These are phyloP conservation scores for Rhinopomastus cyanomelas DNA, from an alignment of 2,113 vertebrate species.

Conservation along the genomic window DNA sequence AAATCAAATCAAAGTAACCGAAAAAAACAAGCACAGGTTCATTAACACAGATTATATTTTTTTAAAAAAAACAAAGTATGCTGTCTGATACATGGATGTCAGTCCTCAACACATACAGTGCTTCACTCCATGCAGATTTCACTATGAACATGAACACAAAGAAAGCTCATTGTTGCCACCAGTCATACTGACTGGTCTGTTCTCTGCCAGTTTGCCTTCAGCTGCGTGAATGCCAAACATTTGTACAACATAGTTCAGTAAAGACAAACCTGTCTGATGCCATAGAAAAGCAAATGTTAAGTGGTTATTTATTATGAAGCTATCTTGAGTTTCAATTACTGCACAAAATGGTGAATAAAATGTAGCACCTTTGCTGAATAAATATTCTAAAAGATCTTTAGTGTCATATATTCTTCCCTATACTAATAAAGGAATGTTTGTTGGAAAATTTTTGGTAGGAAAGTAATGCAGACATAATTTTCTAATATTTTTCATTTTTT, in stretches of 20 bases:
- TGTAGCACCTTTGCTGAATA: not conserved
- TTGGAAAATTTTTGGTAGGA: not conserved
- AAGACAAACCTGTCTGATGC: not conserved
- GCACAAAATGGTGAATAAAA: not conserved
- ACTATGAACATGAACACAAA: not conserved
- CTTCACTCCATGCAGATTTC: not conserved
- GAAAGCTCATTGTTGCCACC: not conserved
- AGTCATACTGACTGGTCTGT: not conserved
- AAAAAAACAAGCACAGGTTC: not conserved
- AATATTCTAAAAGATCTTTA: not conserved
- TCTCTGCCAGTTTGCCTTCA: not conserved
- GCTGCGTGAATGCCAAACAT: not conserved
- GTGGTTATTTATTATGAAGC: not conserved
- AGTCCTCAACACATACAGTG: not conserved
- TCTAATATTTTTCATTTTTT: not conserved
- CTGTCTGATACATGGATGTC: not conserved
- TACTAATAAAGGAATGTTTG: not conserved
- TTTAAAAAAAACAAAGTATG: not conserved
- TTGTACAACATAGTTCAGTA: not conserved
- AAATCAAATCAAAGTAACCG: not conserved
- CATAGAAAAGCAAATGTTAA: not conserved
- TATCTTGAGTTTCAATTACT: not conserved
- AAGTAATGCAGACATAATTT: not conserved
- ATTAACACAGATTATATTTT: not conserved
- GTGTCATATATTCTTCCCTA: not conserved